Evolutionary conservation across 2,888 invertebrate species (phyloP).

Genomic region (Phlogophora meticulosa): DNA sequence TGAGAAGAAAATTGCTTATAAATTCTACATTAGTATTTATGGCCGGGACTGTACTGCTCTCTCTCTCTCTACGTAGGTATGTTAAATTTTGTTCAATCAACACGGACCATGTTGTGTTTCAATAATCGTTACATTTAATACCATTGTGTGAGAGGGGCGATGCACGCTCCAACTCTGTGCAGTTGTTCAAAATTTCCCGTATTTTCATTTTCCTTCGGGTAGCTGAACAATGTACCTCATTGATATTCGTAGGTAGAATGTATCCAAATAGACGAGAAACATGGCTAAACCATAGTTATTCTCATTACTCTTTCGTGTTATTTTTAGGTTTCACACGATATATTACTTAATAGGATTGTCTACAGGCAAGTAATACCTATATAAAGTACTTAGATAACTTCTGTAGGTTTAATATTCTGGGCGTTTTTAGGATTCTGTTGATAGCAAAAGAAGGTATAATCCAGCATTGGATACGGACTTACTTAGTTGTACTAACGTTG

Average conservation of each 20-base stretch:
- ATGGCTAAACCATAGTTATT: too few relatives aligned
- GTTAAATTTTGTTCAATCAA: constrained; percentile 30
- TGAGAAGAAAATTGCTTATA: too few relatives aligned
- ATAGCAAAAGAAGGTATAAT: neutral
- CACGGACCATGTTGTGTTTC: constrained; percentile 21
- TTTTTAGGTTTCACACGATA: too few relatives aligned
- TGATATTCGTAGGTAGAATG: too few relatives aligned
- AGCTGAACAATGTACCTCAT: too few relatives aligned
- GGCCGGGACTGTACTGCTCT: neutral
- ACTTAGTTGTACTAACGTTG: too few relatives aligned
- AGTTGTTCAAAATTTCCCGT: neutral
- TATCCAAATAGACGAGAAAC: too few relatives aligned
- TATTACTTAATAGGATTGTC: too few relatives aligned
- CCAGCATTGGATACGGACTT: neutral
- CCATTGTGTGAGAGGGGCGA: neutral
- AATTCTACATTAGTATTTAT: too few relatives aligned
- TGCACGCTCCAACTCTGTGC: neutral
- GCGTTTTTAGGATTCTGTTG: neutral
- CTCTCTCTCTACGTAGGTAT: neutral
- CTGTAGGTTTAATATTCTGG: neutral
- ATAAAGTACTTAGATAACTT: too few relatives aligned
- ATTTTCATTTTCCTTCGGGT: neutral
- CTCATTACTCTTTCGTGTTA: too few relatives aligned
- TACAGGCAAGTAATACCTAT: too few relatives aligned
- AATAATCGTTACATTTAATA: constrained; percentile 29